These are phyloP conservation scores for Poecile montanus DNA, from an alignment of 2,797 vertebrate species.

Conservation along the genomic window DNA sequence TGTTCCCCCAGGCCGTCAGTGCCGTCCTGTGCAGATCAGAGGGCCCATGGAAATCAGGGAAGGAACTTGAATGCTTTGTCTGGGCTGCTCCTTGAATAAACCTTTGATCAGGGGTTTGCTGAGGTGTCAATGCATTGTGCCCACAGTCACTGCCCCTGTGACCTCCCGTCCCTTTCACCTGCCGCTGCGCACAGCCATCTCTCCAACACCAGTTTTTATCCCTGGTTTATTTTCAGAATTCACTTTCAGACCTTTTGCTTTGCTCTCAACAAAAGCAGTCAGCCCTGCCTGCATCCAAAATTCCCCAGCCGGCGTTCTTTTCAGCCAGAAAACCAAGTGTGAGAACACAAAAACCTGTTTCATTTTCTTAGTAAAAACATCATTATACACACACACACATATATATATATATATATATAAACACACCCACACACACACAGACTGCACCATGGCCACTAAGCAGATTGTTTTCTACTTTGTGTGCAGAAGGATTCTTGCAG, in stretches of 20 bases:
- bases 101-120: not conserved
- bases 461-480: not conserved
- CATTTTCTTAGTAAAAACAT: not conserved
- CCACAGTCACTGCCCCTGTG: not conserved
- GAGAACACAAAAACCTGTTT: not conserved
- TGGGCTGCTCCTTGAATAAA: not conserved
- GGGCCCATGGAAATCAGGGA: not conserved
- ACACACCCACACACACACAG: not conserved
- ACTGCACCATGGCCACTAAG: not conserved
- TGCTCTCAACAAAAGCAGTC: not conserved
- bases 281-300: not conserved
- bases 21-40: not conserved
- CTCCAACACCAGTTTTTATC: not conserved
- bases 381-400: not conserved
- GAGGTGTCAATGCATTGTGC: not conserved
- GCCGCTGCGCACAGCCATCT: not conserved
- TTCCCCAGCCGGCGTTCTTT: not conserved
- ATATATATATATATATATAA: not conserved
- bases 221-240: not conserved
- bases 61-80: not conserved
- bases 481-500: not conserved
- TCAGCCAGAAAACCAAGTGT: not conserved
- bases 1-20: not conserved
- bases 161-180: not conserved
- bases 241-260: not conserved